Base-by-base conservation (phyloP, 2,797 vertebrate genomes). In the Neopelma chrysocephalum region DNA sequence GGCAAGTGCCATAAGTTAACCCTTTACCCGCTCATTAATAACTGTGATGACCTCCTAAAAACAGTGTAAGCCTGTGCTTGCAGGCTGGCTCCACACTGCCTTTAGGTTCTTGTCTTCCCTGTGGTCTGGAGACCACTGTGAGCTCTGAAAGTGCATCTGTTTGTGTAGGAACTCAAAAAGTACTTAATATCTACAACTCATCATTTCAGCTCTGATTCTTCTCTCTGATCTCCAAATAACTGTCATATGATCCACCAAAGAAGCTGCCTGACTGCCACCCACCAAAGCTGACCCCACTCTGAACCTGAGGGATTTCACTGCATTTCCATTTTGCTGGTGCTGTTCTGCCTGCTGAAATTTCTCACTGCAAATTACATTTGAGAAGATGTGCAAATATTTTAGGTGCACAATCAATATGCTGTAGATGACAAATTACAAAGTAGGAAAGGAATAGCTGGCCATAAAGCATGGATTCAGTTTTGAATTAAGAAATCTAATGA, bases 401-500 rank as follows among this genome's bases (percentile, higher is more conserved):
- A 93, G 88, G 64, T 87, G 81, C 18, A 19, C 56, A 51, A 47
- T 90, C 82, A 57, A 68, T 71, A 43, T 6, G 12, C 70, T 61
- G 62, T 12, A 34, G 81, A 77, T 71, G 85, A 90, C 47, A 89
- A 84, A 89, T 84, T 31, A 64, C 25, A 1, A 57, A 87, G 75
- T 10, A 87, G 73, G 34, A 82, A 66, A 73, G 87, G 68, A 90
- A 61, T 38, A 87, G 57, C 54, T 84, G 88, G 48, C 77, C 18
- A 0, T 80, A 87, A 93, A 94, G 12, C 31, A 56, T 11, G 42
- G 76, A 54, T 89, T 90, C 77, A 71, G 4, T 48, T 60, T 12
- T 87, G 90, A 91, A 91, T 94, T 93, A 75, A 89, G 87, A 89
- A 88, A 43, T 88, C 68, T 77, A 70, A 89, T 89, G 29, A 87